Evolutionary conservation across 2,113 vertebrate genomes (phyloP), one percentile per base, ranked within the genome.

Genomic region (Hylia prasina): DNA sequence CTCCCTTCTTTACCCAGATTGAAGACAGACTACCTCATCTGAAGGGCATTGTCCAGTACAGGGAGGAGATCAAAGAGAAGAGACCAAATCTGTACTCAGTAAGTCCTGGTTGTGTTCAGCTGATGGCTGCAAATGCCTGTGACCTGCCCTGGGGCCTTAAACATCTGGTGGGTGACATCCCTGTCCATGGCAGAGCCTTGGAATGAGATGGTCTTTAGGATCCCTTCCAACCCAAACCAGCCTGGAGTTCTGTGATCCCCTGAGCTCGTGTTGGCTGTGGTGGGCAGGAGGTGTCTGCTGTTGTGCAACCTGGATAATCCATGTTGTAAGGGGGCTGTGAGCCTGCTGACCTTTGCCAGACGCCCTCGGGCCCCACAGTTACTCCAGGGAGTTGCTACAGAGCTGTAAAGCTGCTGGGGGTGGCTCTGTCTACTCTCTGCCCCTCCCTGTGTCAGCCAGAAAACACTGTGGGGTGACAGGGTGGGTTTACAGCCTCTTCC

Each of bases 41-140:
- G 77, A 99, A 99, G 97, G 99, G 98, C 11, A 99, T 99, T 39
- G 28, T 99, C 90, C 98, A 99, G 83, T 99, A 99, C 89, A 98
- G 97, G 93, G 98, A 96, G 15, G 95, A 97, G 10, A 65, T 99
- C 13, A 98, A 98, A 68, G 98, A 99, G 89, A 98, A 97, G 86
- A 97, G 72, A 33, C 97, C 97, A 35, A 98, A 99, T 39, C 84
- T 99, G 24, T 99, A 99, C 96, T 97, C 98, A 0, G 99, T 99
- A 83, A 98, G 98, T 87, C 13, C 28, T 10, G 50, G 7, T 20
- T 42, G 68, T 40, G 54, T 19, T 40, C 10, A 42, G 51, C 84
- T 42, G 51, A 3, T 53, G 72, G 48, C 58, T 56, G 17, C 35
- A 11, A 53, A 42, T 8, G 4, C 15, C 48, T 15, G 6, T 28